phyloP scores from a whole-genome alignment of 92 coral and sea anemone species.

The Actinostola sp. region DNA sequence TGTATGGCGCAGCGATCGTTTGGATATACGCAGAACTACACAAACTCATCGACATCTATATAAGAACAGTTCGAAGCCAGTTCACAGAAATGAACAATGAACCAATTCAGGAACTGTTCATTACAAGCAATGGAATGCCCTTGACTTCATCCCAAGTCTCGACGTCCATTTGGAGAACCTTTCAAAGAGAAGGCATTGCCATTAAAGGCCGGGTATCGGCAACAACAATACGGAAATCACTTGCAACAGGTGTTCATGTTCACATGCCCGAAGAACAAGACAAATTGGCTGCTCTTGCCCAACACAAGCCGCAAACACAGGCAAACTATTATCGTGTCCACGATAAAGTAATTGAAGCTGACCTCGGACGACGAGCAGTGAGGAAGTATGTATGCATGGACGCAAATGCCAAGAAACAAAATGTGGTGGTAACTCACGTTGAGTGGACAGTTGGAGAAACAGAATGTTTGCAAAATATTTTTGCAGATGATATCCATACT shows the following conservation, averaged over 20 bases:
- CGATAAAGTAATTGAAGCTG: slow-evolving; percentile 46
- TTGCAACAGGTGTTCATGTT: slow-evolving; percentile 48
- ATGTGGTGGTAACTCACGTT: slow-evolving; percentile 1
- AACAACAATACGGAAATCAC: slow-evolving; percentile 47
- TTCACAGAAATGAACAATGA: slow-evolving; percentile 8
- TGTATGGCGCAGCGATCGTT: slow-evolving; percentile 48
- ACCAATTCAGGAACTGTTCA: slow-evolving; percentile 18
- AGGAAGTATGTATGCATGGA: slow-evolving; percentile 42
- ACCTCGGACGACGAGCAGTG: slow-evolving; percentile 51
- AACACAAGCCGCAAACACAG: slow-evolving; percentile 46
- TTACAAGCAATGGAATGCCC: slow-evolving; percentile 57
- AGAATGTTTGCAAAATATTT: slow-evolving; percentile 29
- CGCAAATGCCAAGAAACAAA: not conserved
- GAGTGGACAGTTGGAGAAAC: slow-evolving; percentile 38
- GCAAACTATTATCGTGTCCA: slow-evolving; percentile 43
- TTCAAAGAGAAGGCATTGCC: slow-evolving; percentile 47
- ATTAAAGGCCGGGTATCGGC: slow-evolving; percentile 35
- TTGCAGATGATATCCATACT: slow-evolving; percentile 32
- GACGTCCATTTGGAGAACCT: slow-evolving; percentile 41
- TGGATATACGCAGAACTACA: slow-evolving; percentile 55
- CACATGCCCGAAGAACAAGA: slow-evolving; percentile 53
- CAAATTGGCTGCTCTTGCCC: slow-evolving; percentile 55
- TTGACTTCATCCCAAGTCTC: slow-evolving; percentile 60
- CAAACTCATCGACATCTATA: slow-evolving; percentile 32
- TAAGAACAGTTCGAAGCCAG: slow-evolving; percentile 39